Conservation (phyloP, 1,140 invertebrate species). For the Drosophila burlai region DNA sequence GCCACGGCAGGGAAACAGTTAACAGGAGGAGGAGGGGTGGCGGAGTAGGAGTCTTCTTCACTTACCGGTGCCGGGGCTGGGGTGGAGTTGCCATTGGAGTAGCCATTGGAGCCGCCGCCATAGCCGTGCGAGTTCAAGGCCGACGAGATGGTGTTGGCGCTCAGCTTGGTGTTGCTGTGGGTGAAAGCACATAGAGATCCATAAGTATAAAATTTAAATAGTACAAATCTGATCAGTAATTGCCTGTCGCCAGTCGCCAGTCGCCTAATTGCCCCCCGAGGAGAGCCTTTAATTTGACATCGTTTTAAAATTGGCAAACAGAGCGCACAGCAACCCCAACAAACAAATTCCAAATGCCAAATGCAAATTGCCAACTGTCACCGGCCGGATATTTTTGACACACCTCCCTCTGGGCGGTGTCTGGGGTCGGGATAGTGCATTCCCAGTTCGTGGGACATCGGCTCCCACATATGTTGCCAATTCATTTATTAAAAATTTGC, state of each 20-base stretch:
- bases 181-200: neutral
- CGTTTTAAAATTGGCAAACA: conserved; percentile 63
- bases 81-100: conserved; percentile 75
- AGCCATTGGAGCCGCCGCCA: conserved; percentile 63
- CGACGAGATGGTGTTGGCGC: conserved; percentile 81
- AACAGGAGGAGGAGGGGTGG: conserved; percentile 1
- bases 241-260: conserved; percentile 30
- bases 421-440: conserved; percentile 25
- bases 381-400: conserved; percentile 30
- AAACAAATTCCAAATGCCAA: conserved; percentile 66
- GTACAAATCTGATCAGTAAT: conserved; percentile 47
- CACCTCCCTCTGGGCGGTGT: conserved; percentile 3
- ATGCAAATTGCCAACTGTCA: conserved; percentile 63
- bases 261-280: conserved; percentile 54
- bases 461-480: conserved; percentile 46
- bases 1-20: conserved; percentile 54
- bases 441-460: conserved; percentile 13
- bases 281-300: conserved; percentile 67
- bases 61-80: conserved; percentile 77
- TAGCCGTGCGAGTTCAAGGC: conserved; percentile 80
- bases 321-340: conserved; percentile 31
- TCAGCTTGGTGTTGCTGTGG: conserved; percentile 82
- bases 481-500: conserved; percentile 77
- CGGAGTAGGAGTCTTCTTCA: conserved; percentile 11
- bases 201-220: conserved; percentile 10